These are phyloP conservation scores for Phortica okadai DNA, from an alignment of 2,888 invertebrate genomes.

Conservation along the genomic window DNA sequence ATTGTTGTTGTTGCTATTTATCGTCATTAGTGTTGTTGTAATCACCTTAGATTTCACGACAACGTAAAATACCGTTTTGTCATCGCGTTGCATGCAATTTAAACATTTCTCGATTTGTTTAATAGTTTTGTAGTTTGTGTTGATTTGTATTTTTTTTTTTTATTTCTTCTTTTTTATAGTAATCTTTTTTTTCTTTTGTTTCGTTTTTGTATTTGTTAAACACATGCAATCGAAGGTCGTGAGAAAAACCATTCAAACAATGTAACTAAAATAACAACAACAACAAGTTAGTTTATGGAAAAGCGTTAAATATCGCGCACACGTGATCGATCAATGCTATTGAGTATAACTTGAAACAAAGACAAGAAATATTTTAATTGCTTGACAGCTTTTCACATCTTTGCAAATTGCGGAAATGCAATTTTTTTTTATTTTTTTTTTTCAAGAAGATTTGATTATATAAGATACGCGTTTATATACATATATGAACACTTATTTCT, in stretches of 20 bases:
- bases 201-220: background rate
- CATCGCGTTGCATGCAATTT: background rate
- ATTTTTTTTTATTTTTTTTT: conserved; percentile 43
- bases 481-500: background rate
- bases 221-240: conserved; percentile 21
- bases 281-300: conserved; percentile 5
- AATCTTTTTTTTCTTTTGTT: background rate
- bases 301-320: conserved; percentile 35
- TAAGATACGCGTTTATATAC: background rate
- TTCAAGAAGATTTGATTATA: conserved; percentile 1
- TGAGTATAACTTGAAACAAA: conserved; percentile 9
- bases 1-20: background rate
- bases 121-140: background rate
- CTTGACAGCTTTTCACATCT: conserved; percentile 27
- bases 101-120: conserved; percentile 5
- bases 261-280: background rate
- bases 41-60: background rate
- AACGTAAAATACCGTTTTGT: background rate
- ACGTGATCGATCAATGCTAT: conserved; percentile 52
- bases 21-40: background rate
- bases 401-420: conserved; percentile 61
- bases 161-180: too few relatives aligned
- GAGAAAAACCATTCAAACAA: conserved; percentile 21
- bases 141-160: background rate
- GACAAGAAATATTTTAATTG: conserved; percentile 27